These are phyloP conservation scores for Drosophila ercepeae DNA, from an alignment of 1,140 invertebrate genomes.

Conservation along the genomic window DNA sequence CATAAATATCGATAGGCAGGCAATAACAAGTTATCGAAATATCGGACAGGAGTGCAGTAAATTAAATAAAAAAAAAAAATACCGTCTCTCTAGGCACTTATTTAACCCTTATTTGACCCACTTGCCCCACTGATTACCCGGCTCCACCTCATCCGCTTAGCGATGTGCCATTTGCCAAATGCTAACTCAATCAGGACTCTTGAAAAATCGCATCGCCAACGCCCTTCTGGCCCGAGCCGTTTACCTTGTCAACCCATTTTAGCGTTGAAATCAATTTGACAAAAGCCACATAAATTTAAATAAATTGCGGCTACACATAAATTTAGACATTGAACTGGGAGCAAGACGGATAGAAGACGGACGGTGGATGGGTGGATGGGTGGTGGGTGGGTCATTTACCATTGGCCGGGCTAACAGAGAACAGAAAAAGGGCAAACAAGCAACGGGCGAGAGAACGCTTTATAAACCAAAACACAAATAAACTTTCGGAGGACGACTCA, in stretches of 20 bases:
- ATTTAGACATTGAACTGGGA: constrained; percentile 62
- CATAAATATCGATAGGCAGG: constrained; percentile 61
- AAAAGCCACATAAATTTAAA: constrained; percentile 81
- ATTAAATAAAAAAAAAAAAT: not conserved
- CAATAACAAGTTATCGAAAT: constrained; percentile 39
- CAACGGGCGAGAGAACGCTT: constrained; percentile 14
- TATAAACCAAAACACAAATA: constrained; percentile 77
- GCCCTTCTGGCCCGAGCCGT: constrained; percentile 27
- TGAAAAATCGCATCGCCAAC: constrained; percentile 43
- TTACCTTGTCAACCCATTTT: constrained; percentile 78
- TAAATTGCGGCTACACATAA: constrained; percentile 77
- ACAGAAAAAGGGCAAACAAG: constrained; percentile 17
- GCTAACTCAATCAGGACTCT: constrained; percentile 69
- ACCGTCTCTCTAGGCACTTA: not conserved
- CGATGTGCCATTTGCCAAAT: constrained; percentile 6
- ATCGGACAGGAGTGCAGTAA: not conserved
- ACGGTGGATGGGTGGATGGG: not conserved
- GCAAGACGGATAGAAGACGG: no score
- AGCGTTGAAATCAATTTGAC: constrained; percentile 80
- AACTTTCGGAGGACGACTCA: constrained; percentile 72
- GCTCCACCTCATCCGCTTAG: constrained; percentile 14
- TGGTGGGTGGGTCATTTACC: constrained; percentile 31
- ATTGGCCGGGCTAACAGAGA: constrained; percentile 20
- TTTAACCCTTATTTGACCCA: constrained; percentile 11
- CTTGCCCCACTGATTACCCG: constrained; percentile 39